These are phyloP conservation scores for Sylvietta virens DNA, from an alignment of 2,113 vertebrate species.

Conservation along the genomic window DNA sequence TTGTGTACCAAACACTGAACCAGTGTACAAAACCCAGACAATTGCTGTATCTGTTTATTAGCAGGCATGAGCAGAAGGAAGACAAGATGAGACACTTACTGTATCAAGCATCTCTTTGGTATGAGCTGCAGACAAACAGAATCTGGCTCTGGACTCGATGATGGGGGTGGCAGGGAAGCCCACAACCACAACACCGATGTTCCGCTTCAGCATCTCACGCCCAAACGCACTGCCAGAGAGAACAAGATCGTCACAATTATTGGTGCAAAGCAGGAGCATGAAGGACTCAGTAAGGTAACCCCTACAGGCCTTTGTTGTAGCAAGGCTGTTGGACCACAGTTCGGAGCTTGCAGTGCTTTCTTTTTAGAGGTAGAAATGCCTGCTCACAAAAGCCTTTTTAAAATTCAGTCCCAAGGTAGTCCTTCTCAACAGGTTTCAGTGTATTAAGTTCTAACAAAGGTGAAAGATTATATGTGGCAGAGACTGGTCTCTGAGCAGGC, in stretches of 20 bases:
- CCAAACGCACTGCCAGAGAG: constrained; percentile 84
- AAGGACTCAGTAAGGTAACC: not conserved
- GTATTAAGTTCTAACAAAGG: constrained; percentile 30
- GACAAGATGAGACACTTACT: constrained; percentile 71
- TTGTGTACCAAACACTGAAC: not conserved
- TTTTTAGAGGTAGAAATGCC: not conserved
- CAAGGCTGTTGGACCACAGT: not conserved
- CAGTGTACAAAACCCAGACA: not conserved
- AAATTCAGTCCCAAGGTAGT: not conserved
- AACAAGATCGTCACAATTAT: not conserved
- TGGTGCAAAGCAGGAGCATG: not conserved
- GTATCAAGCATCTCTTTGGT: constrained; percentile 92
- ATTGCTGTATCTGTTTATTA: not conserved
- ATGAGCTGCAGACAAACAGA: constrained; percentile 92
- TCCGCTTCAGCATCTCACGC: constrained; percentile 93
- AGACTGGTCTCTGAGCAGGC: not conserved
- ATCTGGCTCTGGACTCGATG: constrained; percentile 95
- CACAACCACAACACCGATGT: constrained; percentile 92
- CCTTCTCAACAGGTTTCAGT: constrained; percentile 16
- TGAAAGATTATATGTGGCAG: constrained; percentile 2
- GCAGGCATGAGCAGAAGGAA: not conserved
- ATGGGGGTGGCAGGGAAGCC: constrained; percentile 97
- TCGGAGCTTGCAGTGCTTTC: not conserved
- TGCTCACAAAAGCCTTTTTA: not conserved
- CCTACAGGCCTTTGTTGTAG: not conserved